Evolutionary conservation across 2,888 invertebrate species (phyloP).

Genomic region (Synergus umbraculus): DNA sequence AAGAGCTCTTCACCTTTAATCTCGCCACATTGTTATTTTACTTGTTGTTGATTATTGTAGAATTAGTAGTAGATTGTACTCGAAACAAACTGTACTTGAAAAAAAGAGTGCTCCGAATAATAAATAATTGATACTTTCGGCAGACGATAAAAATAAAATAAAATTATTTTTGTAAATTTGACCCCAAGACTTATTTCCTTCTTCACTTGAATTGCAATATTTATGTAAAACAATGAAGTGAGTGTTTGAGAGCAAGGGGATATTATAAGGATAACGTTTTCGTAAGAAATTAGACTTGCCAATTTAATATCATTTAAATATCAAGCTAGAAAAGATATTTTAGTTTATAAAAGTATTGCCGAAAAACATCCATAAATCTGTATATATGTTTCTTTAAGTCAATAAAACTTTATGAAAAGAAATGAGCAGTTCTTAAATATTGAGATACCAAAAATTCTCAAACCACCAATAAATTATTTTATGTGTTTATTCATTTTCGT

Average conservation of each 20-base stretch:
- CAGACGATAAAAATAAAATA: constrained; percentile 52
- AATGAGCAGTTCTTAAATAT: constrained; percentile 33
- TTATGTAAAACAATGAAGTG: neutral
- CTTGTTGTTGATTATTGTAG: constrained; percentile 74
- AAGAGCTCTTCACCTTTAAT: constrained; percentile 55
- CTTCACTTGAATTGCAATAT: neutral
- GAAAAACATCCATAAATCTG: constrained; percentile 6
- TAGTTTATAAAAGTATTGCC: neutral
- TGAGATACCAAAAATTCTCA: neutral
- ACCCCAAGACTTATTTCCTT: constrained; percentile 4
- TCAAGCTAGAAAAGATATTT: neutral
- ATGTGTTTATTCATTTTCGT: constrained; percentile 59
- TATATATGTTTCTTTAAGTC: constrained; percentile 12
- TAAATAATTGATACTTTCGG: constrained; percentile 40
- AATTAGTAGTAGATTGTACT: constrained; percentile 62
- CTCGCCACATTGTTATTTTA: constrained; percentile 70
- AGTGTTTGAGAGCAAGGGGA: constrained; percentile 3
- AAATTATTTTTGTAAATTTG: constrained; percentile 59
- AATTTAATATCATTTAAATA: neutral
- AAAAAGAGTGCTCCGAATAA: constrained; percentile 42
- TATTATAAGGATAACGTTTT: neutral
- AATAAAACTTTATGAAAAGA: constrained; percentile 44
- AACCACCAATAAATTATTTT: neutral
- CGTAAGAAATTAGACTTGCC: neutral
- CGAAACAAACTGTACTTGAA: constrained; percentile 45